Conservation (phyloP, 2,888 invertebrate species). For the Octonoba sinensis region DNA sequence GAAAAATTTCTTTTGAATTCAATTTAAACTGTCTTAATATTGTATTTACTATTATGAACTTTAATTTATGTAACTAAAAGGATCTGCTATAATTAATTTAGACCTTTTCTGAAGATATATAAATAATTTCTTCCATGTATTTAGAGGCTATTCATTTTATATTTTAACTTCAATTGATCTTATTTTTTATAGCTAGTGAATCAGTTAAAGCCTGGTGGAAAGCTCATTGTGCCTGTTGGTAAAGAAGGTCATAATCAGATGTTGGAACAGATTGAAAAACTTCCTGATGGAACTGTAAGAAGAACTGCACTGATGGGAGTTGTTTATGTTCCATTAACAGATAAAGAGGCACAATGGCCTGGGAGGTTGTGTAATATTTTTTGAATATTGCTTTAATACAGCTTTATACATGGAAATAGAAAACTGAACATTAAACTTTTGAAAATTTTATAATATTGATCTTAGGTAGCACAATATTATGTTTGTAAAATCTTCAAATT, state of each 20-base stretch:
- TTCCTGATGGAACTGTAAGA: slow-evolving; percentile 81
- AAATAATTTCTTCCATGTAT: background rate
- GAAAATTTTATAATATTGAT: too few species aligned
- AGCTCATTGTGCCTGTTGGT: slow-evolving; percentile 92
- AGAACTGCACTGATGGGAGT: slow-evolving; percentile 91
- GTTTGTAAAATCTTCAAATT: too few species aligned
- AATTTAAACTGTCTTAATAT: too few species aligned
- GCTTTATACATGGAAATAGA: too few species aligned
- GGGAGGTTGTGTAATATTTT: slow-evolving; percentile 68
- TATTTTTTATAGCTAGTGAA: slow-evolving; percentile 78
- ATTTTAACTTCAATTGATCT: background rate
- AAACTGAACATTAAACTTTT: too few species aligned
- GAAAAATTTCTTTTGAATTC: too few species aligned
- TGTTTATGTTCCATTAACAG: slow-evolving; percentile 95
- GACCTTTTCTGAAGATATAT: background rate
- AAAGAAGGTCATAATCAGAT: slow-evolving; percentile 87
- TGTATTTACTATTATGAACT: too few species aligned
- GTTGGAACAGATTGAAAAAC: slow-evolving; percentile 91
- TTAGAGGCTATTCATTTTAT: too few species aligned
- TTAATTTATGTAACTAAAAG: too few species aligned
- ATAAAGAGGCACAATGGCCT: slow-evolving; percentile 82
- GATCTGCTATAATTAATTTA: too few species aligned
- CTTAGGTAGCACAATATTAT: too few species aligned
- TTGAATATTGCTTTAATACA: slow-evolving; percentile 11
- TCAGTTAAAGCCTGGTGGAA: slow-evolving; percentile 91